Evolutionary conservation across 2,888 invertebrate species (phyloP).

Genomic region (Endotricha flammealis): DNA sequence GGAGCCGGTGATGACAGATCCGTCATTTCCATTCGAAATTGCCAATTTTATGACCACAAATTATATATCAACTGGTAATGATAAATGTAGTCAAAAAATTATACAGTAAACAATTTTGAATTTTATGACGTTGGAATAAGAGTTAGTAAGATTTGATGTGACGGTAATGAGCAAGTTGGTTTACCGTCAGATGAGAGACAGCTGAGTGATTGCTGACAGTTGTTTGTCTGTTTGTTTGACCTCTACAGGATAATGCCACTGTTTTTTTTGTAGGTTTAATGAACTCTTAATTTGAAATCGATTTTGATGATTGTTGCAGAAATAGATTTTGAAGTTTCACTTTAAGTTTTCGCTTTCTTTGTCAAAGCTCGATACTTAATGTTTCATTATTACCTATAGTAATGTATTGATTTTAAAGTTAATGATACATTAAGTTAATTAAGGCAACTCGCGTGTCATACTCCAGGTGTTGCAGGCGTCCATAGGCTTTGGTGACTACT

Average conservation of each 20-base stretch:
- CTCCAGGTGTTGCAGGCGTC: too few relatives aligned
- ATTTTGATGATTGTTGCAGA: too few relatives aligned
- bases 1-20: slow-evolving; percentile 50
- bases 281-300: too few relatives aligned
- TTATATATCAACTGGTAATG: slow-evolving; percentile 35
- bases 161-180: slow-evolving; percentile 4
- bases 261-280: neutral
- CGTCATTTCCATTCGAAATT: slow-evolving; percentile 36
- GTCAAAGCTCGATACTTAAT: too few relatives aligned
- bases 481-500: too few relatives aligned
- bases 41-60: slow-evolving; percentile 47
- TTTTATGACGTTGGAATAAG: slow-evolving; percentile 15
- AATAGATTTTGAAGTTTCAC: too few relatives aligned
- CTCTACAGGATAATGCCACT: slow-evolving; percentile 1
- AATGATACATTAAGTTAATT: too few relatives aligned
- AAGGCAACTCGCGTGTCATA: too few relatives aligned
- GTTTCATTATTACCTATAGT: too few relatives aligned
- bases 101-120: slow-evolving; percentile 18
- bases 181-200: slow-evolving; percentile 30
- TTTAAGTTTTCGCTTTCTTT: too few relatives aligned
- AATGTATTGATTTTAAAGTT: too few relatives aligned
- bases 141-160: neutral
- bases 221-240: slow-evolving; percentile 29
- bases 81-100: too few relatives aligned
- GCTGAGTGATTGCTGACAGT: slow-evolving; percentile 35